Conservation (phyloP, 2,888 invertebrate species). For the Eumacrocentrus americanus region DNA sequence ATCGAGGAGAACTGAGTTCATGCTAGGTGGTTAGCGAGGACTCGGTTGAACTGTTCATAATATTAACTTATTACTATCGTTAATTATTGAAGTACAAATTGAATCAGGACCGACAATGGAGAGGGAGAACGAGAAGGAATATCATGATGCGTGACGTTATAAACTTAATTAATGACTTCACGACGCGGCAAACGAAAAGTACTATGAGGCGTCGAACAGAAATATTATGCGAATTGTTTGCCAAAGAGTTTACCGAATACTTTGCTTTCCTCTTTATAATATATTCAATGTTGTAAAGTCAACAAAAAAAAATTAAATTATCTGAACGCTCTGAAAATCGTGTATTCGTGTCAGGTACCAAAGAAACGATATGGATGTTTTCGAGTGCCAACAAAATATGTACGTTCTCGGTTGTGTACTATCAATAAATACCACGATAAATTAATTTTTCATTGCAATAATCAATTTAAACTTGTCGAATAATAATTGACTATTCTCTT, state of each 20-base stretch:
- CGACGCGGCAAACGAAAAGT: neutral
- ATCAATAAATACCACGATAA: too few relatives aligned
- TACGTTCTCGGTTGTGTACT: conserved; percentile 26
- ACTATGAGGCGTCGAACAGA: conserved; percentile 11
- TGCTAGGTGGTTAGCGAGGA: too few relatives aligned
- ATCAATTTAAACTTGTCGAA: neutral
- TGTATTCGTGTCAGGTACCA: too few relatives aligned
- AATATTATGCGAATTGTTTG: conserved; percentile 25
- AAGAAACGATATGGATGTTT: conserved; percentile 36
- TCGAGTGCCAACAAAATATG: conserved; percentile 32
- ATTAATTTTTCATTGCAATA: conserved; percentile 21
- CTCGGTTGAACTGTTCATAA: neutral
- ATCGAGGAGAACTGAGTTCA: too few relatives aligned
- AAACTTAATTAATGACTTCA: too few relatives aligned
- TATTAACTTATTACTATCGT: neutral
- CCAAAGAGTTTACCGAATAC: conserved; percentile 33
- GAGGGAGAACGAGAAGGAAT: too few relatives aligned
- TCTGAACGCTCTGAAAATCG: conserved; percentile 30
- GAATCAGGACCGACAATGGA: conserved; percentile 9
- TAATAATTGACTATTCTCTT: neutral
- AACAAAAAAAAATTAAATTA: conserved; percentile 20
- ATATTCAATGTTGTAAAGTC: neutral
- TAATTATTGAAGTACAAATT: conserved; percentile 3
- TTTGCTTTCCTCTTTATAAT: conserved; percentile 5
- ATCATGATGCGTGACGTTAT: too few relatives aligned